Conservation (phyloP, 2,797 vertebrate genomes). For the Pseudochaenichthys georgianus region DNA sequence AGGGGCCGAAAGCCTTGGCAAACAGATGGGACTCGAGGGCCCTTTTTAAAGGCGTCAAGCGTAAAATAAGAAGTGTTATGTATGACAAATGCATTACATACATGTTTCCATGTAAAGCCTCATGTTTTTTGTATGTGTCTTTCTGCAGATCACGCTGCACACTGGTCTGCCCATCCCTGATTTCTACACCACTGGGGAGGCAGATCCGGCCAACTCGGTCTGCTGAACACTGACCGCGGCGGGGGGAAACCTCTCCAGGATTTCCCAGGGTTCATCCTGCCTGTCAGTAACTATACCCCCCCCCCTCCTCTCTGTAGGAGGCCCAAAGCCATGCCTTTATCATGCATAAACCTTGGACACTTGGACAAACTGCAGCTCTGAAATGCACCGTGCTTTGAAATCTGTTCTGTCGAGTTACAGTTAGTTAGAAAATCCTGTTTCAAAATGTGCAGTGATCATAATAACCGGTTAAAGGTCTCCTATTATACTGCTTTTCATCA, state of each 20-base stretch:
- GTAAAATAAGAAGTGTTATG: no score
- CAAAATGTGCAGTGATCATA: conserved; percentile 14
- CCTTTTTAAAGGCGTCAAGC: no score
- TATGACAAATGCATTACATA: no score
- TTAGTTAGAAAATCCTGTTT: background rate
- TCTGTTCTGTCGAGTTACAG: conserved; percentile 8
- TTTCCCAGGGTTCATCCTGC: conserved; percentile 41
- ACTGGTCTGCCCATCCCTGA: conserved; percentile 95
- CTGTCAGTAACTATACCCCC: conserved; percentile 36
- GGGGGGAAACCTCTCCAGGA: conserved; percentile 8
- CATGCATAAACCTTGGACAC: conserved; percentile 53
- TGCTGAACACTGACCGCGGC: conserved; percentile 70
- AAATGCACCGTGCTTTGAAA: conserved; percentile 14
- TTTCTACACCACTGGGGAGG: conserved; percentile 90
- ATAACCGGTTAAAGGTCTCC: background rate
- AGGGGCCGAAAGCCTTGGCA: no score
- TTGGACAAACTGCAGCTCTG: conserved; percentile 21
- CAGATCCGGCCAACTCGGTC: conserved; percentile 81
- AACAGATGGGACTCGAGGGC: no score
- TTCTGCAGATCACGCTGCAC: conserved; percentile 92
- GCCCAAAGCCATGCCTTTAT: conserved; percentile 67
- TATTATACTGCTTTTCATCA: no score
- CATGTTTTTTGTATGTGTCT: conserved; percentile 13
- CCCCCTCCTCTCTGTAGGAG: conserved; percentile 20
- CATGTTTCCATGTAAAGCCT: no score